Base-by-base conservation (phyloP, 2,113 vertebrate species). In the Clarias macrocephalus region DNA sequence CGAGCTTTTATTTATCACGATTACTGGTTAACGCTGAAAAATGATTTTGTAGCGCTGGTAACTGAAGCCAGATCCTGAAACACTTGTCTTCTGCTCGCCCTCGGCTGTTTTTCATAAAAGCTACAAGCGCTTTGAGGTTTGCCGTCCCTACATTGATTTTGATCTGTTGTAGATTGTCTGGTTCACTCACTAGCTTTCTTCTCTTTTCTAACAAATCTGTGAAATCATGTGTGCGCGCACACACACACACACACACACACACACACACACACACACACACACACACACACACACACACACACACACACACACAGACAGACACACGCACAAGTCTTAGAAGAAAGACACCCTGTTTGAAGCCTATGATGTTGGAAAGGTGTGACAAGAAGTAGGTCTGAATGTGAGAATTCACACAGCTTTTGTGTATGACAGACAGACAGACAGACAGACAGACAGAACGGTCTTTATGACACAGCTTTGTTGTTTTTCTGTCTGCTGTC, bases 101-200 rank as follows among this genome's bases (percentile, higher is more conserved):
- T 80, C 42, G 12, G 57, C 62, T 80, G 59, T 66, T 73, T 86
- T 70, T 83, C 81, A 15, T 73, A 60, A 84, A 75, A 85, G 77
- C 70, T 33, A 57, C 66, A 11, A 85, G 77, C 13, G 21, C 88
- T 91, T 91, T 91, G 90, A 91, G 88, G 88, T 90, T 86, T 87
- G 84, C 85, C 75, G 85, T 48, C 88, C 87, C 54, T 87, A 84
- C 87, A 88, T 90, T 91, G 89, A 93, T 92, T 85, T 89, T 66
- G 83, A 88, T 89, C 82, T 62, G 62, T 90, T 90, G 63, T 87
- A 84, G 87, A 21, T 30, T 82, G 52, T 85, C 85, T 76, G 84
- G 23, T 63, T 19, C 65, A 11, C 70, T 73, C 33, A 73, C 33
- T 73, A 42, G 68, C 59, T 82, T 88, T 84, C 70, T 57, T 66